Conservation (phyloP, 2,888 invertebrate species). For the Meliscaeva auricollis region DNA sequence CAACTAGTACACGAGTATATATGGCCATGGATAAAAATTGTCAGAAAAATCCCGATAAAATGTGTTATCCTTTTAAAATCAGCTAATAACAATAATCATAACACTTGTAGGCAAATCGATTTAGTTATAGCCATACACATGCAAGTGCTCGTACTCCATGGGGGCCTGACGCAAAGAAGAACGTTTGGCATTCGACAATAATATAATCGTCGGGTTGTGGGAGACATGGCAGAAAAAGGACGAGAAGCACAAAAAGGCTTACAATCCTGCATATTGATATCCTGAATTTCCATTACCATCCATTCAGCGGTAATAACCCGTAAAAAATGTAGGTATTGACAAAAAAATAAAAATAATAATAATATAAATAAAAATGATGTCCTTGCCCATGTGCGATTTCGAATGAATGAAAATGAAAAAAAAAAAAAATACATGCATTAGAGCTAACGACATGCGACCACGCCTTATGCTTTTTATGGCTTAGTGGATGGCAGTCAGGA, state of each 20-base stretch:
- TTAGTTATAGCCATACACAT: constrained; percentile 50
- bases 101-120: constrained; percentile 73
- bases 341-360: constrained; percentile 30
- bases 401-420: constrained; percentile 20
- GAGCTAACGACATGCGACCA: constrained; percentile 36
- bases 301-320: constrained; percentile 67
- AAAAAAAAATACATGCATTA: constrained; percentile 47
- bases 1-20: neutral
- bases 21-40: constrained; percentile 43
- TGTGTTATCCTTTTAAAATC: constrained; percentile 65
- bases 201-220: neutral
- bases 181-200: neutral
- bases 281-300: constrained; percentile 63
- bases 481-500: constrained; percentile 31
- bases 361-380: constrained; percentile 43
- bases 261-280: constrained; percentile 53
- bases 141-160: constrained; percentile 10
- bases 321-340: constrained; percentile 59
- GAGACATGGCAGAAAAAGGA: neutral
- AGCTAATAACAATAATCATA: constrained; percentile 73
- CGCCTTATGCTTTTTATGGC: constrained; percentile 46
- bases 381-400: constrained; percentile 46
- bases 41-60: constrained; percentile 58
- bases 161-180: neutral
- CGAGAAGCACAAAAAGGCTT: constrained; percentile 29